Conservation (phyloP, 2,113 vertebrate species). For the Raja brachyura region DNA sequence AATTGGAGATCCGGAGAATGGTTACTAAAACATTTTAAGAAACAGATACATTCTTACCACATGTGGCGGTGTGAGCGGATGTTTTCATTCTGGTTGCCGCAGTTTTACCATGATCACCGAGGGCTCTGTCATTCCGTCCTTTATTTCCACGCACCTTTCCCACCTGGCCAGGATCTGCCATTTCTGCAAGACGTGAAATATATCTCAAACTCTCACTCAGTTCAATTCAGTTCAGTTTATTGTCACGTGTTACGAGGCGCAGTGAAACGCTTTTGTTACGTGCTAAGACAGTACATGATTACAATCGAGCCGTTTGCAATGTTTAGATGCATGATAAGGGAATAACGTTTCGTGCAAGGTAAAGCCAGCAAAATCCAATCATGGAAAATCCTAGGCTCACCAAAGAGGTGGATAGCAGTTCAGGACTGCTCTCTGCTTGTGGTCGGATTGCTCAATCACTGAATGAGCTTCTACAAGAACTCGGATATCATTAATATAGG, state of each 20-base stretch:
- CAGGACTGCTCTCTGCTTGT: too few species aligned
- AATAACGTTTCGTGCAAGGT: too few species aligned
- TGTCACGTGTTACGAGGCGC: too few species aligned
- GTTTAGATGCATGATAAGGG: too few species aligned
- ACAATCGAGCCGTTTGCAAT: too few species aligned
- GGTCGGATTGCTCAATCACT: not conserved
- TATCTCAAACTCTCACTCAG: not conserved
- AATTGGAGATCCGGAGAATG: not conserved
- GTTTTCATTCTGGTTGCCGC: not conserved
- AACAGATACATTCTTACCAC: not conserved
- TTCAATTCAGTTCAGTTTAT: too few species aligned
- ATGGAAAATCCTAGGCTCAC: too few species aligned
- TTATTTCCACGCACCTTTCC: constrained; percentile 16
- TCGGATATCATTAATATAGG: not conserved
- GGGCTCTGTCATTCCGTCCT: not conserved
- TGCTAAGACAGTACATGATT: too few species aligned
- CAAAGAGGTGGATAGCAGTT: too few species aligned
- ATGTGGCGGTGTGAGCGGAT: not conserved
- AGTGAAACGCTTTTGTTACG: too few species aligned
- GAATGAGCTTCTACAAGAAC: not conserved
- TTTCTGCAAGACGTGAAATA: constrained; percentile 12
- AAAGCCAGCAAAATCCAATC: too few species aligned
- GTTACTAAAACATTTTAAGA: not conserved
- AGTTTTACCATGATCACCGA: constrained; percentile 7
- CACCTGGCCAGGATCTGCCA: not conserved